These are phyloP conservation scores for Digitonthophagus gazella DNA, from an alignment of 2,888 invertebrate species.

Conservation along the genomic window DNA sequence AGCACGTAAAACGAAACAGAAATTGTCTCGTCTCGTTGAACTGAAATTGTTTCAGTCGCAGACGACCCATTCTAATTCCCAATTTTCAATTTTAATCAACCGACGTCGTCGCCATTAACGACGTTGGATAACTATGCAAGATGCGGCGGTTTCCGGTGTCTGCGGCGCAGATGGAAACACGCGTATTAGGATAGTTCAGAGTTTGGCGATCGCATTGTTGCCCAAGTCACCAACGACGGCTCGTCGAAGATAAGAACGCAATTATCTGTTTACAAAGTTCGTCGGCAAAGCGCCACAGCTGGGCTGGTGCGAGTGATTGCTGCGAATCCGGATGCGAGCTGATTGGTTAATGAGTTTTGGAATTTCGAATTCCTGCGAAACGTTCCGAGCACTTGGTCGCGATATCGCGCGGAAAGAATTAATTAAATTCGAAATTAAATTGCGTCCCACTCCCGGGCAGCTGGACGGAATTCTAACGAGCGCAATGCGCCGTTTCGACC, in stretches of 20 bases:
- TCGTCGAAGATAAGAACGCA: constrained; percentile 23
- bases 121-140: neutral
- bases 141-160: too few species aligned
- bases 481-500: neutral
- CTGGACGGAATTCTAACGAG: neutral
- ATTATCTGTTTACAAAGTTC: constrained; percentile 27
- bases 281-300: constrained; percentile 1
- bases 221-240: neutral
- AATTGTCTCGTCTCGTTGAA: neutral
- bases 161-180: neutral
- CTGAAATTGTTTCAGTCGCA: neutral
- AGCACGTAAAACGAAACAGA: neutral
- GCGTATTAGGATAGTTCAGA: neutral
- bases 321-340: constrained; percentile 23
- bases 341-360: constrained; percentile 28
- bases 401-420: constrained; percentile 25
- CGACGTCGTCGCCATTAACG: neutral
- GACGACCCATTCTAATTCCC: neutral
- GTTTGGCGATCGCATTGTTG: neutral
- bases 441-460: neutral
- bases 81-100: neutral
- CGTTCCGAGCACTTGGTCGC: constrained; percentile 22
- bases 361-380: constrained; percentile 14
- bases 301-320: constrained; percentile 23
- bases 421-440: constrained; percentile 23